Percentiles rank a stretch among this genome's conserved stretches.
Evolutionary conservation across 2,113 vertebrate species (phyloP).

Genomic region (Taurulus bubalis): DNA sequence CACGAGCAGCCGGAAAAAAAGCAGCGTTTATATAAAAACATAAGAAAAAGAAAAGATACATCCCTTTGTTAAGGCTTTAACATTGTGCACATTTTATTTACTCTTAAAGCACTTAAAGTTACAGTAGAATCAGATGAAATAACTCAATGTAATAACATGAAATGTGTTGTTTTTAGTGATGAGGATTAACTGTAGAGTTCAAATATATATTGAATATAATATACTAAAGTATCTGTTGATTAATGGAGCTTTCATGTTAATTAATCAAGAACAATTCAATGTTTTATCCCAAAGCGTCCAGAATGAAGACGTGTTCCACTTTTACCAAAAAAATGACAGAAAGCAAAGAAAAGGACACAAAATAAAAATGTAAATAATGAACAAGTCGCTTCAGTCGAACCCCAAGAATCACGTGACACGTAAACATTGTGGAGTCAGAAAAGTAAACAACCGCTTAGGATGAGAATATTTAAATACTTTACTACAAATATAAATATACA

Average conservation of each 20-base stretch:
- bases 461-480: conserved; percentile 61
- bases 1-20: not conserved
- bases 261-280: not conserved
- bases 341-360: not conserved
- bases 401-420: not conserved
- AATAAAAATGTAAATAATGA: not conserved
- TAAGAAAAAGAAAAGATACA: too few species aligned
- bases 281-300: not conserved
- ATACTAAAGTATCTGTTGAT: not conserved
- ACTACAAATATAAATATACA: conserved; percentile 77
- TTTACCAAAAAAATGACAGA: too few species aligned
- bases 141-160: not conserved
- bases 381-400: not conserved
- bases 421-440: conserved; percentile 11
- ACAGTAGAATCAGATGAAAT: not conserved
- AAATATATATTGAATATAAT: not conserved
- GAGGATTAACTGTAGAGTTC: not conserved
- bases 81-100: not conserved
- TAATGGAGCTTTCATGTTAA: conserved; percentile 4
- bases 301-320: not conserved
- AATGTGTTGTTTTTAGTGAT: not conserved
- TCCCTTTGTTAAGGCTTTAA: not conserved
- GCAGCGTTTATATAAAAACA: not conserved
- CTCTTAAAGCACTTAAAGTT: not conserved
- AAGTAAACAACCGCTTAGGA: conserved; percentile 51